These are phyloP conservation scores for Labeo catla DNA, from an alignment of 2,113 vertebrate genomes.

Conservation along the genomic window DNA sequence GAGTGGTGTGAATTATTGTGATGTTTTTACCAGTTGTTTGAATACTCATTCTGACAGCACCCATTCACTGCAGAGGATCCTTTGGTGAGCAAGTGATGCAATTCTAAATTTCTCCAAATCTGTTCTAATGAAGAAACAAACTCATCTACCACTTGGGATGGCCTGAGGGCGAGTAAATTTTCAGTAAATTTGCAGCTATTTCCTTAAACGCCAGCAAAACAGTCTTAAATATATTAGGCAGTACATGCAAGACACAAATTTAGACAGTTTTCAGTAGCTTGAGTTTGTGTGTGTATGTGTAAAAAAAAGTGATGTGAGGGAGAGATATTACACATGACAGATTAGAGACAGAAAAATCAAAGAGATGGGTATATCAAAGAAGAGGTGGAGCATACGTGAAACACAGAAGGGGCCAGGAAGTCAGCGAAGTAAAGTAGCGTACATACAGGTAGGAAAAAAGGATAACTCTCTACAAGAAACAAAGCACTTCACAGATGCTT, in stretches of 20 bases:
- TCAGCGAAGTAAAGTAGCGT: not conserved
- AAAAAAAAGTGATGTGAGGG: not conserved
- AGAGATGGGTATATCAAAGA: conserved; percentile 1
- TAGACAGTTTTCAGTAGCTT: not conserved
- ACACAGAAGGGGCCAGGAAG: conserved; percentile 22
- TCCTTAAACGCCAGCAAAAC: not conserved
- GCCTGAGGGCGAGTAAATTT: too few relatives aligned
- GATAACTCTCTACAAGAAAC: conserved; percentile 14
- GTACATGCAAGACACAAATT: not conserved
- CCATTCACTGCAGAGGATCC: too few relatives aligned
- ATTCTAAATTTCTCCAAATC: too few relatives aligned
- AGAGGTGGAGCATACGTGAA: conserved; percentile 8
- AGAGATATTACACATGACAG: conserved; percentile 12
- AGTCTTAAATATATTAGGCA: not conserved
- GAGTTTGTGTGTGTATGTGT: not conserved
- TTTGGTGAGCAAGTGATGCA: too few relatives aligned
- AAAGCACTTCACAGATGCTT: conserved; percentile 53
- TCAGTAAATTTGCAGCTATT: not conserved
- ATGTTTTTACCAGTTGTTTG: too few relatives aligned
- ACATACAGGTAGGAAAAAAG: not conserved
- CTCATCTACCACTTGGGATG: too few relatives aligned
- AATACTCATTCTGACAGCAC: too few relatives aligned
- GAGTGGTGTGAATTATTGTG: too few relatives aligned
- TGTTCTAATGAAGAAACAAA: too few relatives aligned
- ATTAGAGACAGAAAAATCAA: not conserved